These are phyloP conservation scores for Cancer borealis DNA, from an alignment of 2,888 invertebrate species.

Conservation along the genomic window DNA sequence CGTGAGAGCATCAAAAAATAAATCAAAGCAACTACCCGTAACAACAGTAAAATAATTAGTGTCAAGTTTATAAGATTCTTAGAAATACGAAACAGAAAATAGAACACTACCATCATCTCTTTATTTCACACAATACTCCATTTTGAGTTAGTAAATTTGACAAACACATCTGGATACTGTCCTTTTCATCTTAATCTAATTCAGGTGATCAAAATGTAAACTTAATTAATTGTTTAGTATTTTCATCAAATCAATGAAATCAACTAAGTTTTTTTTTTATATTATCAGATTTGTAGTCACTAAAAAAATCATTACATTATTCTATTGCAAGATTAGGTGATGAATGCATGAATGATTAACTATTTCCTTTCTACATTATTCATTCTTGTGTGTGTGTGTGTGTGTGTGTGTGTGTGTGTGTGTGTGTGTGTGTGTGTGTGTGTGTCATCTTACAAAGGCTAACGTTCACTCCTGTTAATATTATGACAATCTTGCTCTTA, in stretches of 20 bases:
- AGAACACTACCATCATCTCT: too few relatives aligned
- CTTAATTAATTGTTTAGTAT: neutral
- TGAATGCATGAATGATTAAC: too few relatives aligned
- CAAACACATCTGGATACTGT: neutral
- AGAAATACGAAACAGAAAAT: too few relatives aligned
- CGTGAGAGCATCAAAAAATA: too few relatives aligned
- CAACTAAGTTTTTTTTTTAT: neutral
- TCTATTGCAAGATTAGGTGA: too few relatives aligned
- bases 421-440: neutral
- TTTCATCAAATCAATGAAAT: neutral
- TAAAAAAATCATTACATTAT: too few relatives aligned
- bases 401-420: neutral
- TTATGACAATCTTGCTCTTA: neutral
- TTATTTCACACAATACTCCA: too few relatives aligned
- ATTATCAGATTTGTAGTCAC: too few relatives aligned
- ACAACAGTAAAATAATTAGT: too few relatives aligned
- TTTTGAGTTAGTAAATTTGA: too few relatives aligned
- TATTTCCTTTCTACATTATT: neutral
- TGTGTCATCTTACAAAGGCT: neutral
- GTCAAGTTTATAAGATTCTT: too few relatives aligned
- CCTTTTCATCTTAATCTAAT: neutral
- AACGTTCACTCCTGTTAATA: neutral
- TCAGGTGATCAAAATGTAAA: neutral
- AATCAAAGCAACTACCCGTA: too few relatives aligned
- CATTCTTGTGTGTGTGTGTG: neutral